Conservation (phyloP, 2,113 vertebrate genomes). For the Eretmodus cyanostictus region DNA sequence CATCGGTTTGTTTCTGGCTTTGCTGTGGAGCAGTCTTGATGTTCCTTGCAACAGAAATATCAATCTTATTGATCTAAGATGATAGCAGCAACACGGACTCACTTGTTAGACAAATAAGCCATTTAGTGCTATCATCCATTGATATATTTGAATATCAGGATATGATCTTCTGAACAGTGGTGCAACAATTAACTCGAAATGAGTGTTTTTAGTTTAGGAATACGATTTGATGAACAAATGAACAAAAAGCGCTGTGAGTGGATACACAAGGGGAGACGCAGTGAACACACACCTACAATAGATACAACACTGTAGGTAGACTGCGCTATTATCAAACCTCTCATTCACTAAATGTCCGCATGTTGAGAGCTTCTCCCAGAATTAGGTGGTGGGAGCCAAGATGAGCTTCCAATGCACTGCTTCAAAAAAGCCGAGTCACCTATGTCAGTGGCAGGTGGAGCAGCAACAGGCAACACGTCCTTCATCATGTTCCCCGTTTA, state of each 20-base stretch:
- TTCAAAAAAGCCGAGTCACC: neutral
- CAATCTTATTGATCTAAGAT: constrained; percentile 4
- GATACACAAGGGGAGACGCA: neutral
- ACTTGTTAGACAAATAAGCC: neutral
- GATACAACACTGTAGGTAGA: neutral
- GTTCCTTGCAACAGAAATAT: neutral
- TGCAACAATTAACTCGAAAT: neutral
- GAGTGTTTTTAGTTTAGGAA: neutral
- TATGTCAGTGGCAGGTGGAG: constrained; percentile 43
- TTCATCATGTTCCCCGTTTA: constrained; percentile 32
- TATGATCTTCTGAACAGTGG: neutral
- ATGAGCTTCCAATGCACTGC: constrained; percentile 25
- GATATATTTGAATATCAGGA: neutral
- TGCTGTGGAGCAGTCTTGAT: neutral
- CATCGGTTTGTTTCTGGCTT: neutral
- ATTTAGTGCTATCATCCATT: neutral
- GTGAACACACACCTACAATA: neutral
- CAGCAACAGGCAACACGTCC: constrained; percentile 19
- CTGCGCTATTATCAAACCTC: neutral
- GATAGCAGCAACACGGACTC: neutral
- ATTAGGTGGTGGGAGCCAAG: neutral
- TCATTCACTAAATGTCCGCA: neutral
- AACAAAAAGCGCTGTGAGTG: neutral
- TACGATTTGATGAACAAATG: neutral
- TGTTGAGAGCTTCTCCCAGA: neutral